A percentile compares a stretch with the other conserved stretches of the same genome.
Conservation (phyloP, 1,140 invertebrate genomes). For the Zaprionus kolodkinae region DNA sequence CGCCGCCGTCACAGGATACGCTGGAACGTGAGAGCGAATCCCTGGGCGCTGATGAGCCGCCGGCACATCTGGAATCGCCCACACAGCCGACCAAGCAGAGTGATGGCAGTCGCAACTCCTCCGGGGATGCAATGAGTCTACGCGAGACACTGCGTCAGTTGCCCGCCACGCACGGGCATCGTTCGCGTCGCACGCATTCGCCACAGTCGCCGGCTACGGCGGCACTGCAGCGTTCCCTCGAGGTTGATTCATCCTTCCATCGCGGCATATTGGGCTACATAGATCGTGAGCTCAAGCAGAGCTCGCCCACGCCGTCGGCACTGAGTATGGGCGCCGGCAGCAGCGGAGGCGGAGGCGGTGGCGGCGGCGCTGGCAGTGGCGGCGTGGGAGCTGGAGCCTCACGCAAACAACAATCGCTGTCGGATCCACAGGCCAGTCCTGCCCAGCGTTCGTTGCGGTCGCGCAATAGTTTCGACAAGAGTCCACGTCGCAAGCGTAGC, state of each 20-base stretch:
- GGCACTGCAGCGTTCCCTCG: slow-evolving; percentile 47
- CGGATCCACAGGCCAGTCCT: slow-evolving; percentile 83
- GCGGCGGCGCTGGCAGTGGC: slow-evolving; percentile 25
- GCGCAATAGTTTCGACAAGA: slow-evolving; percentile 81
- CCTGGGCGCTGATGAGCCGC: slow-evolving; percentile 51
- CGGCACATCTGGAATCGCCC: slow-evolving; percentile 46
- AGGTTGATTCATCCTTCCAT: slow-evolving; percentile 74
- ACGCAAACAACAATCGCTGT: slow-evolving; percentile 78
- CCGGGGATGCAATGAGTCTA: slow-evolving; percentile 78
- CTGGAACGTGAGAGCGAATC: slow-evolving; percentile 51
- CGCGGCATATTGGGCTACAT: slow-evolving; percentile 81
- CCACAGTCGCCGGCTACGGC: slow-evolving; percentile 60
- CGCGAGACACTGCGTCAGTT: slow-evolving; percentile 77
- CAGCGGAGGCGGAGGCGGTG: slow-evolving; percentile 25
- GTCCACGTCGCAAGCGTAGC: slow-evolving; percentile 83
- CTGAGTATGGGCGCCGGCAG: slow-evolving; percentile 49
- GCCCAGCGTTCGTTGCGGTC: slow-evolving; percentile 81
- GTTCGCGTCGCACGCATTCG: slow-evolving; percentile 66
- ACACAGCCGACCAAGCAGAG: slow-evolving; percentile 65
- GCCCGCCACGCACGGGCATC: slow-evolving; percentile 72
- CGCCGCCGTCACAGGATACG: slow-evolving; percentile 57
- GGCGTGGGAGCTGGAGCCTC: slow-evolving; percentile 45
- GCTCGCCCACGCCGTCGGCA: slow-evolving; percentile 74
- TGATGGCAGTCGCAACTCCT: slow-evolving; percentile 78
- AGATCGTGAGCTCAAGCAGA: slow-evolving; percentile 79